These are phyloP conservation scores for Apeltes quadracus DNA, from an alignment of 2,113 vertebrate genomes.

Conservation along the genomic window DNA sequence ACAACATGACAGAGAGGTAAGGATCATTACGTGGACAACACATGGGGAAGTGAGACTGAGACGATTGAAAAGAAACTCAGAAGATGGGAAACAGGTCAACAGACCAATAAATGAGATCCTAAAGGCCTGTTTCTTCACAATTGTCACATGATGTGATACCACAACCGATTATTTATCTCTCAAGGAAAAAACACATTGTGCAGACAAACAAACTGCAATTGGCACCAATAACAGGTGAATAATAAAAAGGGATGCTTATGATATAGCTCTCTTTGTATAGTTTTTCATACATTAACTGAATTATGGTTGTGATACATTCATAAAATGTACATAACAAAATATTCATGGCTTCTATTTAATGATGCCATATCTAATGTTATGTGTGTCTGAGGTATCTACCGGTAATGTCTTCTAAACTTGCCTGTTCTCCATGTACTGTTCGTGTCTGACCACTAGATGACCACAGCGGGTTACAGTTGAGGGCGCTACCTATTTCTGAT, in stretches of 20 bases:
- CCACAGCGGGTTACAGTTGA: constrained; percentile 15
- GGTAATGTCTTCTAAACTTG: not conserved
- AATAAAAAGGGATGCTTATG: not conserved
- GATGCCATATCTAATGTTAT: not conserved
- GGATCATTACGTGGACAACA: not conserved
- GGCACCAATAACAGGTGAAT: not conserved
- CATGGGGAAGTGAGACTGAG: not conserved
- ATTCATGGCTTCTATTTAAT: not conserved
- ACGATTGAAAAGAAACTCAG: constrained; percentile 22
- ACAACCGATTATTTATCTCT: not conserved
- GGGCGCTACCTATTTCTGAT: not conserved
- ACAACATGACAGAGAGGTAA: not conserved
- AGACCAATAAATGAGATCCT: constrained; percentile 3
- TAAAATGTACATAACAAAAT: not conserved
- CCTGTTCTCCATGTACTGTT: not conserved
- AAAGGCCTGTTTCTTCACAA: not conserved
- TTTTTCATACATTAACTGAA: not conserved
- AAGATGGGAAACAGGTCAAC: not conserved
- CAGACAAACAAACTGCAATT: not conserved
- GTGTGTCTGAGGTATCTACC: no score
- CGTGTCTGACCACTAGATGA: constrained; percentile 56
- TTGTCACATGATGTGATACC: not conserved
- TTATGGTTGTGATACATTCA: not conserved
- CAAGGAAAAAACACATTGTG: not conserved
- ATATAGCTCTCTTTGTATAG: not conserved